Percentiles rank a stretch among this genome's conserved stretches.
Conservation (phyloP, 1,140 invertebrate genomes). For the Drosophila orena region DNA sequence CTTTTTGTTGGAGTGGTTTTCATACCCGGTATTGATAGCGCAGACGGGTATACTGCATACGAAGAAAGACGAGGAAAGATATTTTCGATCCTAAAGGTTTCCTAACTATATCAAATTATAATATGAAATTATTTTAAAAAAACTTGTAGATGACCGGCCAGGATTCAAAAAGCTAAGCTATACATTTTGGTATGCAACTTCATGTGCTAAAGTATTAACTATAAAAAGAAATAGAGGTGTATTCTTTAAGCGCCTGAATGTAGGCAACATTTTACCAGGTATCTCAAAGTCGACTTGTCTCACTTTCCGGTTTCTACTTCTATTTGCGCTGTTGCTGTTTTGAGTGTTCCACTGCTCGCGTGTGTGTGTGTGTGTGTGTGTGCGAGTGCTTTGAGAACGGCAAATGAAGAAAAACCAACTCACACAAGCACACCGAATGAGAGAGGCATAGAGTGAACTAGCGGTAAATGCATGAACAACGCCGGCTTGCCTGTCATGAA, state of each 20-base stretch:
- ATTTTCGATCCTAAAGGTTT: no score
- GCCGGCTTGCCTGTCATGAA: constrained; percentile 63
- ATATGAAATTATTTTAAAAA: no score
- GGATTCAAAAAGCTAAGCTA: no score
- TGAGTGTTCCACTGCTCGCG: constrained; percentile 35
- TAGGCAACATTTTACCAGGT: constrained; percentile 8
- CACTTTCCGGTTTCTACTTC: constrained; percentile 23
- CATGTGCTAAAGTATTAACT: no score
- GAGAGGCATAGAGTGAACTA: constrained; percentile 65
- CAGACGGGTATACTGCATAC: background rate
- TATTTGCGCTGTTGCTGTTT: constrained; percentile 56
- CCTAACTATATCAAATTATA: no score
- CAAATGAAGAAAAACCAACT: constrained; percentile 51
- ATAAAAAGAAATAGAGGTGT: background rate
- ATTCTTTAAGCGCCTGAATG: background rate
- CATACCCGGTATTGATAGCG: constrained; percentile 1
- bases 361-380: constrained; percentile 26
- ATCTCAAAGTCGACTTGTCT: constrained; percentile 8
- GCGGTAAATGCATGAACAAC: constrained; percentile 79
- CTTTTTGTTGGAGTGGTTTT: constrained; percentile 80
- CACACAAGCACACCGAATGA: constrained; percentile 34
- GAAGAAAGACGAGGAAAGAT: no score
- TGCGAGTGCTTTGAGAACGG: constrained; percentile 44
- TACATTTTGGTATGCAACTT: no score
- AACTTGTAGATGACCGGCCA: no score